A percentile compares a stretch with the other conserved stretches of the same genome.
Conservation (phyloP, 1,140 invertebrate species). For the Bombus sibiricus region DNA sequence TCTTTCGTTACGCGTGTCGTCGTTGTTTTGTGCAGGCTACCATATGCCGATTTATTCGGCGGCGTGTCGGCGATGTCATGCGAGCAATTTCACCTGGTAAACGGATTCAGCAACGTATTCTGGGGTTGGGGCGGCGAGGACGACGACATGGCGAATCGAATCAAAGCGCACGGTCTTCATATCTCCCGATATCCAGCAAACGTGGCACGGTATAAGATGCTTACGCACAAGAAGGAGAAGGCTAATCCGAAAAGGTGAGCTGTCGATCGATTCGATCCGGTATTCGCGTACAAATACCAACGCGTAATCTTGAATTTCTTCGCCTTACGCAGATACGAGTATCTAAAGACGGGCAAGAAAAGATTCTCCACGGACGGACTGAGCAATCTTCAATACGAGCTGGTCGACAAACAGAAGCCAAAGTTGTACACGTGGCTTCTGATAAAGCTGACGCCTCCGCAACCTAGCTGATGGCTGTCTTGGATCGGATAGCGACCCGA, state of each 20-base stretch:
- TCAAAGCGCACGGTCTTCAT: constrained; percentile 90
- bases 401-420: constrained; percentile 87
- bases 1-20: not conserved
- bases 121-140: constrained; percentile 98
- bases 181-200: constrained; percentile 93
- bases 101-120: constrained; percentile 96
- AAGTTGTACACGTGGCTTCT: constrained; percentile 90
- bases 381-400: constrained; percentile 92
- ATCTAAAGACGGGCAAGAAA: constrained; percentile 91
- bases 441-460: constrained; percentile 85
- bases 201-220: constrained; percentile 95
- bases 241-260: constrained; percentile 93
- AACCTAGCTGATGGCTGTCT: constrained; percentile 84
- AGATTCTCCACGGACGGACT: constrained; percentile 93
- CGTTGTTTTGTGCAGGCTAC: constrained; percentile 86
- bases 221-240: constrained; percentile 93
- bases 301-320: not conserved
- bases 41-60: constrained; percentile 94
- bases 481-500: constrained; percentile 78
- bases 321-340: constrained; percentile 87
- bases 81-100: constrained; percentile 91
- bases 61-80: constrained; percentile 93
- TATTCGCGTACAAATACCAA: too few species aligned
- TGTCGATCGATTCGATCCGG: too few species aligned
- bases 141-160: constrained; percentile 94